phyloP scores from a whole-genome alignment of 2,113 vertebrate genomes.

The Corythornis madagascariensis region DNA sequence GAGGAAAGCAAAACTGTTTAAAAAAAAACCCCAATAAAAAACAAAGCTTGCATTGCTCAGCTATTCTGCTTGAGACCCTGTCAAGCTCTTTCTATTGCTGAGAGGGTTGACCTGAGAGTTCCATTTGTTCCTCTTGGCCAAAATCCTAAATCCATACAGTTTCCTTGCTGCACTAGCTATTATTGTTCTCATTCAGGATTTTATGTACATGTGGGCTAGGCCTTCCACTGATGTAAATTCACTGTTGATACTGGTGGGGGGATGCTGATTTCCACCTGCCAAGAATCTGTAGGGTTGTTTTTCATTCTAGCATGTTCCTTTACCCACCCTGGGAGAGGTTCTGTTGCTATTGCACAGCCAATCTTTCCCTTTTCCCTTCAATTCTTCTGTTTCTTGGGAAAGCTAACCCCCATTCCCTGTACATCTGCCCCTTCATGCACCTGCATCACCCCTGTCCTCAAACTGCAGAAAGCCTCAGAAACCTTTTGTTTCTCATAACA shows the following conservation, averaged over 20 bases:
- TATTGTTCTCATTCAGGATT: not conserved
- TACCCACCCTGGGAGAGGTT: not conserved
- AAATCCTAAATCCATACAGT: not conserved
- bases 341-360: not conserved
- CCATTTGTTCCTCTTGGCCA: not conserved
- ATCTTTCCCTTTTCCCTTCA: not conserved
- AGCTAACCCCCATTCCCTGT: accelerated
- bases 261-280: not conserved
- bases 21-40: not conserved
- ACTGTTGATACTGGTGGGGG: not conserved
- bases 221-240: not conserved
- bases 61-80: not conserved
- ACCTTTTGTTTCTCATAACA: constrained; percentile 19
- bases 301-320: not conserved
- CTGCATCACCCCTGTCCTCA: not conserved
- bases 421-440: not conserved
- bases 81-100: not conserved
- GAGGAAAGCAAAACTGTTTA: not conserved
- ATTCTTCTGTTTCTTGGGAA: not conserved
- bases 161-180: not conserved
- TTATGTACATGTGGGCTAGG: not conserved
- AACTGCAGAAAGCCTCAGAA: not conserved
- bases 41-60: not conserved
- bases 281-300: not conserved
- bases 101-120: not conserved